These are phyloP conservation scores for Ferrisia virgata DNA, from an alignment of 2,888 invertebrate species.

Conservation along the genomic window DNA sequence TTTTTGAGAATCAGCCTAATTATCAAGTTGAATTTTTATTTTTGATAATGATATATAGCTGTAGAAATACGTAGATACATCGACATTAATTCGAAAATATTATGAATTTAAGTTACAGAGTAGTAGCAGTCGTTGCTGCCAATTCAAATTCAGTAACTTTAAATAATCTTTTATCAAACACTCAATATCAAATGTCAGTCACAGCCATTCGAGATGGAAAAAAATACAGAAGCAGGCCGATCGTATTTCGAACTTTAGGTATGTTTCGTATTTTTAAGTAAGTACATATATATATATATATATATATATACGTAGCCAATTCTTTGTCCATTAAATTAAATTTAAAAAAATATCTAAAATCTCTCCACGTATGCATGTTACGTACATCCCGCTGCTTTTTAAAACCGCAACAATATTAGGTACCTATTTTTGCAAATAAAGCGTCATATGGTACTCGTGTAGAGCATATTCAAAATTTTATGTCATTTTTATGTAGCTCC, in stretches of 20 bases:
- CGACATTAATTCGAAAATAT: neutral
- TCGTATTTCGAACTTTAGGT: conserved; percentile 75
- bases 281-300: too few species aligned
- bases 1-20: too few species aligned
- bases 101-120: conserved; percentile 72
- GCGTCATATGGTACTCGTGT: neutral
- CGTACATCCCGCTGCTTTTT: too few species aligned
- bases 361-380: too few species aligned
- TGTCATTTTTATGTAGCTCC: neutral
- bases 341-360: too few species aligned
- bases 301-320: too few species aligned
- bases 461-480: neutral
- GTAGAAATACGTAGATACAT: too few species aligned
- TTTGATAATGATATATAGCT: too few species aligned
- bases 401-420: too few species aligned
- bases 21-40: too few species aligned
- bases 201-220: conserved; percentile 77
- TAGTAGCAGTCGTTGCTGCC: conserved; percentile 85
- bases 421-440: neutral
- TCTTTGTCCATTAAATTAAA: too few species aligned
- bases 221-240: conserved; percentile 78
- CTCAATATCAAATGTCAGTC: conserved; percentile 83
- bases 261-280: conserved; percentile 24
- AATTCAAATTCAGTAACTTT: conserved; percentile 82
- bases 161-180: conserved; percentile 76